Conservation (phyloP, 2,113 vertebrate species). For the Cygnus buccinator region DNA sequence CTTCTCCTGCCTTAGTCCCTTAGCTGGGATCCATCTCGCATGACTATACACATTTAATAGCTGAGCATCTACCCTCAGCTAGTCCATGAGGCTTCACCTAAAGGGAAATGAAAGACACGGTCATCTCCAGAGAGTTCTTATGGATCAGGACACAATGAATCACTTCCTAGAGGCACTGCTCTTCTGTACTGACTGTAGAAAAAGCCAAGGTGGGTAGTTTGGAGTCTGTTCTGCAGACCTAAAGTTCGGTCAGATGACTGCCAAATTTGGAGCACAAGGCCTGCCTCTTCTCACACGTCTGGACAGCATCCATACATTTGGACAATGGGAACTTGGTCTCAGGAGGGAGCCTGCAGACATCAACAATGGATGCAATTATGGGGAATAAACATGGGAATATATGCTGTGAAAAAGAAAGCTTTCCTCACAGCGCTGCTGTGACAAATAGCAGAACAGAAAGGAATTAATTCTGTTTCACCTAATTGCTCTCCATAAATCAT, state of each 20-base stretch:
- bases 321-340: not conserved
- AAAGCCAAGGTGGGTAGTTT: not conserved
- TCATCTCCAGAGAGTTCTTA: not conserved
- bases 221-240: not conserved
- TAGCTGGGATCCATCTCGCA: not conserved
- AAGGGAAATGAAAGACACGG: not conserved
- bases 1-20: not conserved
- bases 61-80: not conserved
- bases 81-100: not conserved
- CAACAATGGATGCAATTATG: constrained; percentile 17
- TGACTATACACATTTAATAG: not conserved
- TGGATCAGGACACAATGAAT: not conserved
- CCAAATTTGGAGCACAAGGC: not conserved
- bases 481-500: constrained; percentile 44
- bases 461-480: constrained; percentile 18
- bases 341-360: not conserved
- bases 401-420: constrained; percentile 3
- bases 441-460: constrained; percentile 45
- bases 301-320: not conserved
- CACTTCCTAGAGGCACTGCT: not conserved
- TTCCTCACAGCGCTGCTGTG: not conserved
- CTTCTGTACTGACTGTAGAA: not conserved
- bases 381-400: constrained; percentile 11
- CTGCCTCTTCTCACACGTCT: not conserved
- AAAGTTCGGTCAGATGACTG: fast-evolving